These are phyloP conservation scores for Chamaea fasciata DNA, from an alignment of 2,113 vertebrate genomes.

Conservation along the genomic window DNA sequence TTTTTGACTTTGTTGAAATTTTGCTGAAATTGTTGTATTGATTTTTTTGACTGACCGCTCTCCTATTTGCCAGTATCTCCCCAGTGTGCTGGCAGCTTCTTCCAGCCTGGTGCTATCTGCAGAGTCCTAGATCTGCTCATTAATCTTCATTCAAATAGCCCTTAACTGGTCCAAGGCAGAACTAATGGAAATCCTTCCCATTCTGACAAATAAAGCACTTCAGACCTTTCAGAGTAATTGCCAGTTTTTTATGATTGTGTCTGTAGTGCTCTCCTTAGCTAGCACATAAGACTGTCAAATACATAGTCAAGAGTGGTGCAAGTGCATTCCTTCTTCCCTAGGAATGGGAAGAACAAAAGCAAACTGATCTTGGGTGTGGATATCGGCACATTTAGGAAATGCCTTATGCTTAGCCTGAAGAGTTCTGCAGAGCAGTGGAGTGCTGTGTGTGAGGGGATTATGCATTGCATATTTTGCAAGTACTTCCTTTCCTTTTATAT, in stretches of 20 bases:
- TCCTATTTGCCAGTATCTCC: neutral
- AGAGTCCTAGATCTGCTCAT: neutral
- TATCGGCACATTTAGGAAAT: neutral
- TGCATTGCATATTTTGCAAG: neutral
- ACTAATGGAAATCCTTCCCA: neutral
- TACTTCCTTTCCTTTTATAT: neutral
- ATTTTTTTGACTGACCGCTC: neutral
- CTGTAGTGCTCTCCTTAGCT: neutral
- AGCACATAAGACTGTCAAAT: neutral
- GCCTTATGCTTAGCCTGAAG: neutral
- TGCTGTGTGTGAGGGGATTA: neutral
- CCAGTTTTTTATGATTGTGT: neutral
- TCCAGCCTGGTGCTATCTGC: neutral
- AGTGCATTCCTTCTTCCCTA: neutral
- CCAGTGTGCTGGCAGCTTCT: neutral
- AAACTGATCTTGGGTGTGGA: constrained; percentile 3
- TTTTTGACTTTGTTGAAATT: neutral
- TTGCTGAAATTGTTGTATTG: neutral
- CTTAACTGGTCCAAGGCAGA: neutral
- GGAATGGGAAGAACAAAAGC: neutral
- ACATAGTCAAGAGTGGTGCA: neutral
- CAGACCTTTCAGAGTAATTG: neutral
- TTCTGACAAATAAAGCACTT: neutral
- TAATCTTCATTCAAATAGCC: neutral
- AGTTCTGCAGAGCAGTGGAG: neutral